phyloP scores from a whole-genome alignment of 2,888 invertebrate species.

The Mellilla xanthometata region DNA sequence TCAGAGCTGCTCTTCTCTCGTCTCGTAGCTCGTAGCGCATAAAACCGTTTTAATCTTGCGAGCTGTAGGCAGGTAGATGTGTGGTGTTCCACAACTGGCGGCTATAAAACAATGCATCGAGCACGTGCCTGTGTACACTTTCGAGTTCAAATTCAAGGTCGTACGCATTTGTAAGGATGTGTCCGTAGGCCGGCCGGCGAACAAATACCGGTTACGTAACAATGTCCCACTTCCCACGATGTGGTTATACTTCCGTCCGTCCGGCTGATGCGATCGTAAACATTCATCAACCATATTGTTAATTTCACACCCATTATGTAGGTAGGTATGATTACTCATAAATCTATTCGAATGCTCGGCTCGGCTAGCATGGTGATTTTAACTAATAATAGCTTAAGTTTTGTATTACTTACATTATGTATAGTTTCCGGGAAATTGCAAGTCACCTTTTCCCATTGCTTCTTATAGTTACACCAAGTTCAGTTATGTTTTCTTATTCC shows the following conservation, averaged over 20 bases:
- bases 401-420: too few species aligned
- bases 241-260: slow-evolving; percentile 58
- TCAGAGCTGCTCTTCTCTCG: not conserved
- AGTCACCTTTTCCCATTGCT: too few species aligned
- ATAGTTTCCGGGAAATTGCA: too few species aligned
- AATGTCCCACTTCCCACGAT: slow-evolving; percentile 78
- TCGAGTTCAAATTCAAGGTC: slow-evolving; percentile 81
- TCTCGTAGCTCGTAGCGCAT: slow-evolving; percentile 18
- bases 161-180: slow-evolving; percentile 82
- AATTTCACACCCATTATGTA: slow-evolving; percentile 11
- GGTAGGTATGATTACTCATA: slow-evolving; percentile 4
- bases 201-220: slow-evolving; percentile 80
- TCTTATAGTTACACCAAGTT: too few species aligned
- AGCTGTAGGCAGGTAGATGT: slow-evolving; percentile 36
- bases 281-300: slow-evolving; percentile 43
- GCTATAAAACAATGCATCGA: slow-evolving; percentile 81
- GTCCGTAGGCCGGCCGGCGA: slow-evolving; percentile 73
- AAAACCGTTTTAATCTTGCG: slow-evolving; percentile 34
- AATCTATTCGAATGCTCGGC: not conserved
- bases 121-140: slow-evolving; percentile 80
- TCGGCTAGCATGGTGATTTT: too few species aligned
- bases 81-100: slow-evolving; percentile 58
- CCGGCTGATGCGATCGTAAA: slow-evolving; percentile 47
- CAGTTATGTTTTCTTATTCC: too few species aligned
- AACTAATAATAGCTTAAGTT: too few species aligned